These are phyloP conservation scores for Carapus acus DNA, from an alignment of 2,797 vertebrate genomes.

Conservation along the genomic window DNA sequence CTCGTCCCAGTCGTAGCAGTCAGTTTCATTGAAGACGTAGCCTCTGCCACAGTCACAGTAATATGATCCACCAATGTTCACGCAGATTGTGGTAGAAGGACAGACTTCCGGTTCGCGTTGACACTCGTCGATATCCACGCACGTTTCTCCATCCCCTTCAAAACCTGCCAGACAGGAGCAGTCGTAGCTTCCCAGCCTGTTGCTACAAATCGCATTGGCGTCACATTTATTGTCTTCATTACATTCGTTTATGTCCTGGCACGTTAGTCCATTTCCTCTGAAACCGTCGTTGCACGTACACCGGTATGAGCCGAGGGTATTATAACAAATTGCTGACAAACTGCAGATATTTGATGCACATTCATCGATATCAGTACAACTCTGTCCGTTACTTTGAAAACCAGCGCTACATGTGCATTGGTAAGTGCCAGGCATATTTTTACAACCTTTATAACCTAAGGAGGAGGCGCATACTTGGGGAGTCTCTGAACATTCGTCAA, in stretches of 20 bases:
- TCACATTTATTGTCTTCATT: constrained; percentile 62
- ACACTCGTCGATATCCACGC: constrained; percentile 76
- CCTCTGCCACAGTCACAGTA: constrained; percentile 73
- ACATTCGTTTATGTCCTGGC: constrained; percentile 79
- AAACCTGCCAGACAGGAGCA: constrained; percentile 74
- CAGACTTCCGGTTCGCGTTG: constrained; percentile 53
- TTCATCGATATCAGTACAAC: constrained; percentile 75
- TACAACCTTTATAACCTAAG: constrained; percentile 73
- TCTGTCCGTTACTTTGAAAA: constrained; percentile 69
- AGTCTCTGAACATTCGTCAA: constrained; percentile 77
- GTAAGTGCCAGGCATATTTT: constrained; percentile 73
- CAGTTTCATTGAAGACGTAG: constrained; percentile 61
- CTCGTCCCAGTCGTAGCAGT: constrained; percentile 73
- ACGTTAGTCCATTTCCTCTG: constrained; percentile 72
- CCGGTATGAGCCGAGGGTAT: constrained; percentile 67
- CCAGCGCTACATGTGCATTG: constrained; percentile 70
- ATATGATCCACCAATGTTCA: constrained; percentile 73
- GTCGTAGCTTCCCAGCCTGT: constrained; percentile 71
- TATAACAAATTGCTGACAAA: constrained; percentile 66
- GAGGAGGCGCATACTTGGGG: constrained; percentile 65
- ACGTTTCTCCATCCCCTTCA: constrained; percentile 64
- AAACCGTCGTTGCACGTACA: constrained; percentile 74
- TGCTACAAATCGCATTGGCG: constrained; percentile 67
- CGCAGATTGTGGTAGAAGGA: constrained; percentile 62
- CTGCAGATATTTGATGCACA: constrained; percentile 71